Percentiles rank a stretch among this genome's conserved stretches.
Conservation (phyloP, 2,113 vertebrate genomes). For the Thamnophis sirtalis region DNA sequence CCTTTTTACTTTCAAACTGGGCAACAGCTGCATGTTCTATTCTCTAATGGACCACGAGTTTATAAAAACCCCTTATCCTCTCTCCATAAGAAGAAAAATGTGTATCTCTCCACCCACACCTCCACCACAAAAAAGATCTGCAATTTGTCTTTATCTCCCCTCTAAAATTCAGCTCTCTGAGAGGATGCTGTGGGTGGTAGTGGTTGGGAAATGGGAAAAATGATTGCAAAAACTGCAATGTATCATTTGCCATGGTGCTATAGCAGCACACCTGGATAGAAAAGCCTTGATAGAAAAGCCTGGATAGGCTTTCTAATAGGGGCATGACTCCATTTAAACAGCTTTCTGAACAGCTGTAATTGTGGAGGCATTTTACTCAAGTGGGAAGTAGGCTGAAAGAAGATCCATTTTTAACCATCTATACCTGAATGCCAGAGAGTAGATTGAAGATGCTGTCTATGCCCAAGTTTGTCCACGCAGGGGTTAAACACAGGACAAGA, state of each 20-base stretch:
- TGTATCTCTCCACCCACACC: neutral
- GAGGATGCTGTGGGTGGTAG: neutral
- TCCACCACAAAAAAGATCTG: neutral
- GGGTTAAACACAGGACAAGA: neutral
- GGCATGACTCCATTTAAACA: neutral
- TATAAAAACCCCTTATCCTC: neutral
- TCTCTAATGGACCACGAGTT: neutral
- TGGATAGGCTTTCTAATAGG: neutral
- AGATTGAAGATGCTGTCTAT: neutral
- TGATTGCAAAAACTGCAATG: neutral
- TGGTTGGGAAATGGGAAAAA: neutral
- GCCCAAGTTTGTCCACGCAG: neutral
- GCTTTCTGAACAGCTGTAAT: neutral
- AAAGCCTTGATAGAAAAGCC: neutral
- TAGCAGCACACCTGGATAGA: neutral
- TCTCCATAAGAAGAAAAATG: neutral
- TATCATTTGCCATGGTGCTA: neutral
- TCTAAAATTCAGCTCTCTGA: neutral
- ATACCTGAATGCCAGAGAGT: neutral
- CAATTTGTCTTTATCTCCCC: neutral
- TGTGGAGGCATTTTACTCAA: neutral
- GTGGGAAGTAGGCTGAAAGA: neutral
- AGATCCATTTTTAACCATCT: neutral
- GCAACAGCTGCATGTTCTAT: neutral
- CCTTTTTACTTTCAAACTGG: neutral